Evolutionary conservation across 2,888 invertebrate genomes (phyloP).

Genomic region (Julus scanicus): DNA sequence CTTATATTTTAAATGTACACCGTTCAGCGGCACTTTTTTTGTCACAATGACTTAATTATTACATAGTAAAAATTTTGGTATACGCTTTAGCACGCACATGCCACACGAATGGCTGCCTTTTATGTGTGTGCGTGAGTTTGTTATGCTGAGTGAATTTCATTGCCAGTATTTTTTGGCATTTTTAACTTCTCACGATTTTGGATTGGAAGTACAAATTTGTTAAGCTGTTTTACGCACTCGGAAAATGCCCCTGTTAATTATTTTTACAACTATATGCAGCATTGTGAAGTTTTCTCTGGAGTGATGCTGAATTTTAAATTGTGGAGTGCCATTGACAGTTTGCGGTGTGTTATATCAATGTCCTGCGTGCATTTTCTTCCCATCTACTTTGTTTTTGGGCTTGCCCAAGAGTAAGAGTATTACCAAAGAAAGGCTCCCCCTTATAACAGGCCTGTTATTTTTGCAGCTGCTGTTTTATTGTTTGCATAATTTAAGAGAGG

Average conservation of each 20-base stretch:
- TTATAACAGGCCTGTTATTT: background rate
- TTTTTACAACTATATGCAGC: constrained; percentile 5
- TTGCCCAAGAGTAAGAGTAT: constrained; percentile 12
- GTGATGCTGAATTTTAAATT: constrained; percentile 16
- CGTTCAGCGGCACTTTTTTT: background rate
- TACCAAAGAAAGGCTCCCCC: constrained; percentile 4
- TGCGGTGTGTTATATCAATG: constrained; percentile 8
- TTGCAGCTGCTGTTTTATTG: background rate
- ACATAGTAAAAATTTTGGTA: constrained; percentile 4
- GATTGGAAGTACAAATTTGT: constrained; percentile 39
- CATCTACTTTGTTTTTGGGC: background rate
- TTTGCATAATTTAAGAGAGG: background rate
- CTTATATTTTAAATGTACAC: constrained; percentile 22
- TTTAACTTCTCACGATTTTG: constrained; percentile 15
- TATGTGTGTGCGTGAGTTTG: background rate
- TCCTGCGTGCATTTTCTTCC: constrained; percentile 13
- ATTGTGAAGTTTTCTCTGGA: background rate
- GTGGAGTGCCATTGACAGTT: constrained; percentile 29
- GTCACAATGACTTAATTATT: background rate
- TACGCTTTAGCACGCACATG: constrained; percentile 3
- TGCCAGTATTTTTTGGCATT: constrained; percentile 27
- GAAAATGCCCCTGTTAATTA: constrained; percentile 4
- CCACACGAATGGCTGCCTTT: constrained; percentile 11
- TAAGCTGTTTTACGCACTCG: background rate
- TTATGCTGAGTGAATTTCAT: background rate